These are phyloP conservation scores for Frankliniella intonsa DNA, from an alignment of 2,888 invertebrate genomes.

Conservation along the genomic window DNA sequence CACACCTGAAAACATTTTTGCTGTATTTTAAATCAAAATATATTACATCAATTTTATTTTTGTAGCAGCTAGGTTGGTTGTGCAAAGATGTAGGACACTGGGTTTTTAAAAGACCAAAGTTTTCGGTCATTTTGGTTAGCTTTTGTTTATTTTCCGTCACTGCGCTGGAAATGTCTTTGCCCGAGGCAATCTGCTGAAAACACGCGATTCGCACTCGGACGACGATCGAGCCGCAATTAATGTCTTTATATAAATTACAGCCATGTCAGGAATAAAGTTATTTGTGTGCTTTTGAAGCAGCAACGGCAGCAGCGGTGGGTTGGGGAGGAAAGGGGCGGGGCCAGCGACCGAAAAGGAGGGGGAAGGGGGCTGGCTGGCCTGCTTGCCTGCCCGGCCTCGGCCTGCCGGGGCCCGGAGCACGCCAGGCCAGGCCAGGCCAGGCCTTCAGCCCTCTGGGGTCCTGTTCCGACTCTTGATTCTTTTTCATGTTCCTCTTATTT, in stretches of 20 bases:
- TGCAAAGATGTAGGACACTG: no score
- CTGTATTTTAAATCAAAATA: no score
- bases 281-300: constrained; percentile 10
- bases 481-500: neutral
- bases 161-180: no score
- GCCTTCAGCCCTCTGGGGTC: neutral
- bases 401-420: no score
- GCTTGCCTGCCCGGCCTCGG: no score
- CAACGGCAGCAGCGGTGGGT: neutral
- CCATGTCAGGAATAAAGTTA: constrained; percentile 13
- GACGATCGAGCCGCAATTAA: constrained; percentile 15
- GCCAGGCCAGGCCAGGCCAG: no score
- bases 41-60: no score
- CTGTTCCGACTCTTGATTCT: neutral
- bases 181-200: neutral
- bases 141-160: no score
- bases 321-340: neutral
- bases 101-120: no score
- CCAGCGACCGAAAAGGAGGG: neutral
- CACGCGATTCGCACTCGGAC: neutral
- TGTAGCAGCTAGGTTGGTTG: no score
- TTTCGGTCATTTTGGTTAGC: no score
- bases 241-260: constrained; percentile 21
- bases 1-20: no score
- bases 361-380: neutral